These are phyloP conservation scores for Deilephila porcellus DNA, from an alignment of 2,888 invertebrate species.

Conservation along the genomic window DNA sequence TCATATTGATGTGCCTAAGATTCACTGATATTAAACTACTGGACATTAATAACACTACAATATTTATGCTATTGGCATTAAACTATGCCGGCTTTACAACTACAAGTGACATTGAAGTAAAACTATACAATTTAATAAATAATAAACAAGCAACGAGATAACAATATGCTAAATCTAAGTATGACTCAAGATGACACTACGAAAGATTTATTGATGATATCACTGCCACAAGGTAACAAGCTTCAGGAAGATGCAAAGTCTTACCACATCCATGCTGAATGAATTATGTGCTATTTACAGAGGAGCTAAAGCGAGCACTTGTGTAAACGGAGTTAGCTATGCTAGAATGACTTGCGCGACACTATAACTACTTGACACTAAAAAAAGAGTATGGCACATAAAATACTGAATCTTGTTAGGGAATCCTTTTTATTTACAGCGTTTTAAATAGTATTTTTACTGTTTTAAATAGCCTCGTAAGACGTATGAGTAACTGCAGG, in stretches of 20 bases:
- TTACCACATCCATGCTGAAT: conserved; percentile 58
- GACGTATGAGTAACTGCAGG: too few relatives aligned
- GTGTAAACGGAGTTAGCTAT: conserved; percentile 38
- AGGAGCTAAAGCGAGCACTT: conserved; percentile 36
- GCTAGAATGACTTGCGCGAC: conserved; percentile 1
- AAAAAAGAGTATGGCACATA: conserved; percentile 18
- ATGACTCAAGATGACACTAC: conserved; percentile 26
- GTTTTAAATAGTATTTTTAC: neutral
- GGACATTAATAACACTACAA: too few relatives aligned
- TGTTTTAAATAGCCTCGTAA: neutral
- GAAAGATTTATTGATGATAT: conserved; percentile 18
- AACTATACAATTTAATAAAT: conserved; percentile 30
- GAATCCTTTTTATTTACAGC: neutral
- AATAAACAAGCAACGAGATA: neutral
- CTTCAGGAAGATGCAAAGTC: conserved; percentile 34
- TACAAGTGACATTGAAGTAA: neutral
- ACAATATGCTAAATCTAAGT: neutral
- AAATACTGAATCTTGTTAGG: neutral
- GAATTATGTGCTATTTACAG: conserved; percentile 32
- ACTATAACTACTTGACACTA: neutral
- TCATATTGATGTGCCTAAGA: too few relatives aligned
- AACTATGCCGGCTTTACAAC: neutral
- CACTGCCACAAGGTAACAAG: neutral
- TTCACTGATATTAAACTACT: too few relatives aligned
- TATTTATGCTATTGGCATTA: too few relatives aligned